Evolutionary conservation across 2,113 vertebrate species (phyloP).

Genomic region (Oceanites oceanicus): DNA sequence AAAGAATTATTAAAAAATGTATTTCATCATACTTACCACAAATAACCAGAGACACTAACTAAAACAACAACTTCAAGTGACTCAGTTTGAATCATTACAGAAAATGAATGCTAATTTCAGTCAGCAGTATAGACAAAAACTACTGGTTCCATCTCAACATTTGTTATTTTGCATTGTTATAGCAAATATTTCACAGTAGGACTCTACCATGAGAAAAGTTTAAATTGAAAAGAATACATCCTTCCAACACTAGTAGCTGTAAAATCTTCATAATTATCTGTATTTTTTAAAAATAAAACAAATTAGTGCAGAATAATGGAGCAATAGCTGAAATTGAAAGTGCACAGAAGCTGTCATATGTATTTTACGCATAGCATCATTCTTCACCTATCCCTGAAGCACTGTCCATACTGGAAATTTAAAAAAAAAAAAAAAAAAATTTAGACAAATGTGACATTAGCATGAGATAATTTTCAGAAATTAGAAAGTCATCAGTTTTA

Average conservation of each 20-base stretch:
- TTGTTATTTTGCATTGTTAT: conserved; percentile 1
- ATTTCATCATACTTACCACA: conserved; percentile 41
- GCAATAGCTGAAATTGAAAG: background rate
- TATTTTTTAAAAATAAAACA: background rate
- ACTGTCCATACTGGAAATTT: conserved; percentile 77
- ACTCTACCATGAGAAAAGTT: background rate
- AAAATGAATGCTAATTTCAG: conserved; percentile 38
- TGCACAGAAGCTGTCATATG: background rate
- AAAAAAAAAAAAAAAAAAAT: conserved; percentile 56
- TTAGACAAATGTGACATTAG: conserved; percentile 22
- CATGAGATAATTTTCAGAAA: background rate
- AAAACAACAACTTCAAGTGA: conserved; percentile 52
- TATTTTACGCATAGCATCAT: conserved; percentile 55
- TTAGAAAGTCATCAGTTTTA: background rate
- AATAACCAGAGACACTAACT: conserved; percentile 42
- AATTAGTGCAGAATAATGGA: background rate
- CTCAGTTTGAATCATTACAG: conserved; percentile 50
- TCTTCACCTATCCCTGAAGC: conserved; percentile 74
- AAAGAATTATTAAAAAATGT: conserved; percentile 50
- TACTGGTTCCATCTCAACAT: conserved; percentile 9
- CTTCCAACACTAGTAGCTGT: background rate
- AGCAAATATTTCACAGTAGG: background rate
- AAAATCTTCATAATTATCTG: background rate
- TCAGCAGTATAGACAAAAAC: background rate
- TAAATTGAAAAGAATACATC: background rate